Evolutionary conservation across 2,113 vertebrate genomes (phyloP), one percentile per base, ranked within the genome.

Genomic region (Prochilodus magdalenae): DNA sequence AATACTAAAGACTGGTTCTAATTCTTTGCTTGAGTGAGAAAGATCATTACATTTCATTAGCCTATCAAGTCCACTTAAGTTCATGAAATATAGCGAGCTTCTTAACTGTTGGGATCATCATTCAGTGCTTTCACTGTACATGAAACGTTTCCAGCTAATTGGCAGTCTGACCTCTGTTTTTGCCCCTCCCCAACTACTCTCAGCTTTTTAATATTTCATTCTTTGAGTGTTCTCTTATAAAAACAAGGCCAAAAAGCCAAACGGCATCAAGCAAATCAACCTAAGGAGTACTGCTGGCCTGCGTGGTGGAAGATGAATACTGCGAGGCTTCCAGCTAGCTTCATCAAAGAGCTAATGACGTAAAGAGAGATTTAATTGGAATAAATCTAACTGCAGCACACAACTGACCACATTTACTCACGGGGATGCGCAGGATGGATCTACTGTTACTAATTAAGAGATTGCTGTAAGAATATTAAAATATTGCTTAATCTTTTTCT

Each of bases 31-130:
- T 69, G 79, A 86, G 77, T 81, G 78, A 87, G 72, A 76, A 75
- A 82, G 79, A 75, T 83, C 83, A 85, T 87, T 86, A 86, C 27
- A 71, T 84, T 89, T 87, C 84, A 89, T 84, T 85, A 86, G 72
- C 40, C 83, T 44, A 84, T 83, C 78, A 82, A 87, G 79, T 86
- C 49, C 60, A 80, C 76, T 85, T 86, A 75, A 80, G 65, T 76
- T 83, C 77, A 81, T 86, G 51, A 85, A 86, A 85, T 85, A 84
- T 85, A 82, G 60, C 26, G 11, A 77, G 57, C 77, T 76, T 78
- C 75, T 84, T 83, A 87, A 79, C 79, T 77, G 62, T 75, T 71
- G 44, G 75, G 73, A 80, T 79, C 29, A 66, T 73, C 75, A 79
- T 77, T 59, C n/a, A 65, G 76, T 62, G 73, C 57, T 73, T 77